Evolutionary conservation across 2,113 vertebrate species (phyloP).

Genomic region (Regulus satrapa): DNA sequence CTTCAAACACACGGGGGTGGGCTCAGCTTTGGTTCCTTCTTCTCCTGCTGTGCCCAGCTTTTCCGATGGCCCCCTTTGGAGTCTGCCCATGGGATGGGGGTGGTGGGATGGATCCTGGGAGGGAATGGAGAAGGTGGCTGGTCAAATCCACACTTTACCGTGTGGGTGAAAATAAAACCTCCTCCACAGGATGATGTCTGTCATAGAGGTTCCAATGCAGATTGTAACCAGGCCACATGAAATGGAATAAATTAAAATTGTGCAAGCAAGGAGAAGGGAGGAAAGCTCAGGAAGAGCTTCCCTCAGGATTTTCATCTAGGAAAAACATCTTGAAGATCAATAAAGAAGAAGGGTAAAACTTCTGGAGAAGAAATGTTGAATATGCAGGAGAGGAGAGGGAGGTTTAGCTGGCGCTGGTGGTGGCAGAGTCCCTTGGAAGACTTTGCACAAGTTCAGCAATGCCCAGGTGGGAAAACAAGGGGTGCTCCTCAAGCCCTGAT

Average conservation of each 20-base stretch:
- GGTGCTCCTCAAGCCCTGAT: slow-evolving; percentile 28
- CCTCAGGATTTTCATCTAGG: neutral
- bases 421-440: slow-evolving; percentile 65
- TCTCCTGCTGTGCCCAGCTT: neutral
- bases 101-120: neutral
- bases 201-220: neutral
- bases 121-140: neutral
- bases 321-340: neutral
- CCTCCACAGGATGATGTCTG: neutral
- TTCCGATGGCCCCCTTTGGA: neutral
- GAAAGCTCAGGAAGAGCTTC: neutral
- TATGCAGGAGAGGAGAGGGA: neutral
- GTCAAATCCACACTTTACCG: neutral
- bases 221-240: neutral
- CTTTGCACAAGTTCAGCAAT: slow-evolving; percentile 67
- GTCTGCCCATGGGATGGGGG: neutral
- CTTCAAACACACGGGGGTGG: neutral
- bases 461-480: slow-evolving; percentile 38
- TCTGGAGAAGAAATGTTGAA: neutral
- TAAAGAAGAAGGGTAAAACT: neutral
- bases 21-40: neutral
- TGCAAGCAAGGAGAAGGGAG: neutral
- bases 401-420: slow-evolving; percentile 46
- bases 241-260: neutral
- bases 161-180: neutral